Evolutionary conservation across 2,113 vertebrate genomes (phyloP).

Genomic region (Cinclus cinclus): DNA sequence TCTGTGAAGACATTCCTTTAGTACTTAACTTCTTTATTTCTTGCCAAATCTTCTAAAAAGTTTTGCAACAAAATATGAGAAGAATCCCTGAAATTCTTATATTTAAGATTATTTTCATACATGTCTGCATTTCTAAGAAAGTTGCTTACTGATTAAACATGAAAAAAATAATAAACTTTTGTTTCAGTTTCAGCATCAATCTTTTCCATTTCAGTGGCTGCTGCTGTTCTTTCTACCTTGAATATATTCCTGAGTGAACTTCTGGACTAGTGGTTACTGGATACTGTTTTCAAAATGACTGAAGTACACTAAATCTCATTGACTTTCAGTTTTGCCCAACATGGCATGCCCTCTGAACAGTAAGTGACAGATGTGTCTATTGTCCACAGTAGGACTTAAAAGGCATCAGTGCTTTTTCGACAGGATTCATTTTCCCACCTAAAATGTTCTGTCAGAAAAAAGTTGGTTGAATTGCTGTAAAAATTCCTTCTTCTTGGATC

Average conservation of each 20-base stretch:
- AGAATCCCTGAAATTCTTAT: neutral
- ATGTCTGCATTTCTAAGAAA: neutral
- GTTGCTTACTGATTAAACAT: neutral
- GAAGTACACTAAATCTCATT: slow-evolving; percentile 12
- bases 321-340: slow-evolving; percentile 52
- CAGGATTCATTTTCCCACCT: slow-evolving; percentile 45
- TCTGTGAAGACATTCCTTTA: neutral
- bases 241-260: neutral
- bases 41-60: neutral
- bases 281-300: slow-evolving; percentile 28
- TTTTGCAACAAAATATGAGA: neutral
- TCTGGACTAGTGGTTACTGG: neutral
- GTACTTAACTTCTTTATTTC: neutral
- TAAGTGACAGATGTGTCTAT: slow-evolving; percentile 39
- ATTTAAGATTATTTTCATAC: neutral
- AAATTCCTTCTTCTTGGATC: slow-evolving; percentile 8
- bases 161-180: neutral
- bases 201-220: neutral
- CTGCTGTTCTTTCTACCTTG: neutral
- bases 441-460: slow-evolving; percentile 45
- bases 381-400: slow-evolving; percentile 55
- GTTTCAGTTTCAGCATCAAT: neutral
- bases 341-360: neutral
- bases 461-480: neutral
- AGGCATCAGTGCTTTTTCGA: slow-evolving; percentile 53